Evolutionary conservation across 2,113 vertebrate species (phyloP).

Genomic region (Ctenomys sociabilis): DNA sequence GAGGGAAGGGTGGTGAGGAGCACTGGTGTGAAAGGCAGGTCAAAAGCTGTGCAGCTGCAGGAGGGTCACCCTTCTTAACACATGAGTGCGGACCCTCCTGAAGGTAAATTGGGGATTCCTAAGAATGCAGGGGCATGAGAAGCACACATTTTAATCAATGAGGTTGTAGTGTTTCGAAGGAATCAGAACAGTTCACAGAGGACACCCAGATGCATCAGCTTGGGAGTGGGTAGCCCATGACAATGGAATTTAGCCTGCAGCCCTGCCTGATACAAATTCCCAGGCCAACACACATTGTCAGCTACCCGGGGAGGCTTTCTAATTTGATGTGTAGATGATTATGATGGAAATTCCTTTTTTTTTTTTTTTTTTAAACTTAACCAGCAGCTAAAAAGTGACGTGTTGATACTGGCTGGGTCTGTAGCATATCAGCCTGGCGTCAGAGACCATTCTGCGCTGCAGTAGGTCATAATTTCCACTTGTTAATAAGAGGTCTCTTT

Average conservation of each 20-base stretch:
- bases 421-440: not conserved
- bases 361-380: too few species aligned
- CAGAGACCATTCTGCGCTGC: constrained; percentile 4
- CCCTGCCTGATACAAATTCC: not conserved
- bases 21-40: not conserved
- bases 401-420: not conserved
- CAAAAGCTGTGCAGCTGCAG: rapidly evolving
- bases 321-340: not conserved
- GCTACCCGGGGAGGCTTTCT: not conserved
- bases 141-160: not conserved
- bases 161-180: not conserved
- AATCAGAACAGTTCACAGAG: not conserved
- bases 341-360: not conserved
- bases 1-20: not conserved
- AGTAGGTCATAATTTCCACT: constrained; percentile 60
- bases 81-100: not conserved
- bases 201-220: not conserved
- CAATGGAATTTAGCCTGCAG: not conserved
- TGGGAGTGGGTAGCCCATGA: not conserved
- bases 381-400: not conserved
- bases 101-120: not conserved
- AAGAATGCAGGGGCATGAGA: not conserved
- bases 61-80: rapidly evolving
- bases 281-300: not conserved
- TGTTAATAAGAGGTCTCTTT: constrained; percentile 50